Evolutionary conservation across 2,888 invertebrate genomes (phyloP).

Genomic region (Pyrrhosoma nymphula): DNA sequence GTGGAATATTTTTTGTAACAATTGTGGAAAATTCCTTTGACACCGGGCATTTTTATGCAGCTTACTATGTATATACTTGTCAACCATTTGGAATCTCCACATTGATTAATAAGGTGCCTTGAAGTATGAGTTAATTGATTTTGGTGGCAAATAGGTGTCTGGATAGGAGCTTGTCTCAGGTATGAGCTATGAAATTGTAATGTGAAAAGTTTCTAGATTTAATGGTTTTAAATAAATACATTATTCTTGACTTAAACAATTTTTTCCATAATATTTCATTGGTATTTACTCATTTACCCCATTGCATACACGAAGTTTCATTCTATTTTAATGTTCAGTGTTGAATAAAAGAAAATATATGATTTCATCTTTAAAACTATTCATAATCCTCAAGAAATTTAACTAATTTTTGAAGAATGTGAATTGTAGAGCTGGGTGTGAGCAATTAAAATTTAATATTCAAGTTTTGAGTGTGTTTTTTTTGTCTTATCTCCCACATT

Average conservation of each 20-base stretch:
- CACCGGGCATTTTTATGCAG: slow-evolving; percentile 59
- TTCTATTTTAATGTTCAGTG: slow-evolving; percentile 9
- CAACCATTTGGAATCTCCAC: slow-evolving; percentile 66
- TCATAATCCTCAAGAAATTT: not conserved
- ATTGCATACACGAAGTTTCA: not conserved
- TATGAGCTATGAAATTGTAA: slow-evolving; percentile 62
- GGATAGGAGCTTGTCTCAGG: slow-evolving; percentile 67
- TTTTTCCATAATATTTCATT: slow-evolving; percentile 43
- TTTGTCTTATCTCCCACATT: not conserved
- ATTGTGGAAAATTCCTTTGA: slow-evolving; percentile 67
- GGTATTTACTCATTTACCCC: not conserved
- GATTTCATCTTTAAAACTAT: slow-evolving; percentile 7
- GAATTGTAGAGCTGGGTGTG: slow-evolving; percentile 43
- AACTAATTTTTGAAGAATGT: slow-evolving; percentile 7
- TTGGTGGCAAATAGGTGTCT: slow-evolving; percentile 67
- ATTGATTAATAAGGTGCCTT: slow-evolving; percentile 67
- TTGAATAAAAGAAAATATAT: not conserved
- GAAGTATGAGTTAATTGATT: slow-evolving; percentile 65
- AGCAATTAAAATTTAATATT: slow-evolving; percentile 1
- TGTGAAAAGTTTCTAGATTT: slow-evolving; percentile 56
- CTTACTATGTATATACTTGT: slow-evolving; percentile 66
- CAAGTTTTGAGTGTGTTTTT: slow-evolving; percentile 35
- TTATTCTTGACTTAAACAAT: slow-evolving; percentile 50
- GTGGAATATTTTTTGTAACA: slow-evolving; percentile 67
- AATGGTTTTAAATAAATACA: slow-evolving; percentile 60